These are phyloP conservation scores for Candoia aspera DNA, from an alignment of 2,113 vertebrate species.

Conservation along the genomic window DNA sequence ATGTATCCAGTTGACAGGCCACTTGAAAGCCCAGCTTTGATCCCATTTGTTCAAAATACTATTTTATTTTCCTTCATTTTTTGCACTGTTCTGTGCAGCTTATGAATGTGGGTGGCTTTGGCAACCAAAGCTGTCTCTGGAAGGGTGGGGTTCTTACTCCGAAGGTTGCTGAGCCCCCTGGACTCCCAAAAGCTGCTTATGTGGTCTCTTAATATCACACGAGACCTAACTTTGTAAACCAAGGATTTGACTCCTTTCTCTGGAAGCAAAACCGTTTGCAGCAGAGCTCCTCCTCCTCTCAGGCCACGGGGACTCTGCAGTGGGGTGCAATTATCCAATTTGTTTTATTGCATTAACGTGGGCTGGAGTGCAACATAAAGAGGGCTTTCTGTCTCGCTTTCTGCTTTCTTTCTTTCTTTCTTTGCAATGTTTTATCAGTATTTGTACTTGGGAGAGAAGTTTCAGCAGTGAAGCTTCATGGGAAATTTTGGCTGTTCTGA, in stretches of 20 bases:
- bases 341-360: conserved; percentile 71
- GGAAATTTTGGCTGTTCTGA: conserved; percentile 69
- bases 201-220: conserved; percentile 41
- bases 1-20: no score
- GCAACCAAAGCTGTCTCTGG: conserved; percentile 59
- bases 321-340: conserved; percentile 68
- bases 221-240: conserved; percentile 31
- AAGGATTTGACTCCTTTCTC: not conserved
- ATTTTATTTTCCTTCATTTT: not conserved
- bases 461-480: conserved; percentile 59
- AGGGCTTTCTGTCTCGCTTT: conserved; percentile 53
- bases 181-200: not conserved
- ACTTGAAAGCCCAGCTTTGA: no score
- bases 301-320: conserved; percentile 47
- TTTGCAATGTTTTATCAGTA: conserved; percentile 46
- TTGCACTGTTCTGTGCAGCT: conserved; percentile 39
- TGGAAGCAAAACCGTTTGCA: conserved; percentile 37
- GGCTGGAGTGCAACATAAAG: conserved; percentile 67
- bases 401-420: no score
- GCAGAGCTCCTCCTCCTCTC: conserved; percentile 49
- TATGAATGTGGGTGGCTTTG: conserved; percentile 55
- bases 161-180: conserved; percentile 54
- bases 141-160: conserved; percentile 59
- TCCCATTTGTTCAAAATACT: no score
- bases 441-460: conserved; percentile 56